Base-by-base conservation (phyloP, 2,888 invertebrate species). In the Cephus nigrinus region DNA sequence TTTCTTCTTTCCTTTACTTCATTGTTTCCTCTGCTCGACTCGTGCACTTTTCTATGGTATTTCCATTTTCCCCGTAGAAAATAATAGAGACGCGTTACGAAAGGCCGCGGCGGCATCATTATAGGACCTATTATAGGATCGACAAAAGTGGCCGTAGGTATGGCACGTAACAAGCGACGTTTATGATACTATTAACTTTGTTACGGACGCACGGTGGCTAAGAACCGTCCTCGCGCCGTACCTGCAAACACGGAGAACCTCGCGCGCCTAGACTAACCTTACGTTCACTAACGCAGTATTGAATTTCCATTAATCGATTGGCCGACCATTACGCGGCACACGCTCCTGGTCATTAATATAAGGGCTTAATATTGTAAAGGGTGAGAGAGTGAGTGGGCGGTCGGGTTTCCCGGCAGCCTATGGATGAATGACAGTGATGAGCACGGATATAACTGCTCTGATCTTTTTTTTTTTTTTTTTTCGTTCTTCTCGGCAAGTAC, bases 301-400 rank as follows among this genome's bases (percentile, higher is more conserved):
- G 90, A 90, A 90, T 90, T 90, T 90, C 90, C 89, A 91, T 91
- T 90, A 91, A 91, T 91, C 91, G 91, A 89, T 90, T 86, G 87
- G 76, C 40, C 76, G 81, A 82, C 88, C 86, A 86, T 88, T 88
- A 87, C 86, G 83, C 81, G 85, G 80, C 79, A 78, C 82, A 80
- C 83, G 82, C 84, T 79, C 82, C 75, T 82, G 80, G 82, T 87
- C 89, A 90, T 90, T 90, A 90, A 90, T 89, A 89, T 90, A 90
- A 89, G 88, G 84, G 87, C 87, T 90, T 87, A 88, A 90, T 90
- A 90, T 89, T 87, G 88, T 86, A 86, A 88, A 90, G 87, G 87
- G 89, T 86, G 84, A 82, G 80, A 80, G 81, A 80, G 78, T 80
- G 80, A 73, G 82, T 77, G 80, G 78, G 75, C 32, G 75, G 68